Conservation (phyloP, 2,797 vertebrate genomes). For the Sebastes glaucus region DNA sequence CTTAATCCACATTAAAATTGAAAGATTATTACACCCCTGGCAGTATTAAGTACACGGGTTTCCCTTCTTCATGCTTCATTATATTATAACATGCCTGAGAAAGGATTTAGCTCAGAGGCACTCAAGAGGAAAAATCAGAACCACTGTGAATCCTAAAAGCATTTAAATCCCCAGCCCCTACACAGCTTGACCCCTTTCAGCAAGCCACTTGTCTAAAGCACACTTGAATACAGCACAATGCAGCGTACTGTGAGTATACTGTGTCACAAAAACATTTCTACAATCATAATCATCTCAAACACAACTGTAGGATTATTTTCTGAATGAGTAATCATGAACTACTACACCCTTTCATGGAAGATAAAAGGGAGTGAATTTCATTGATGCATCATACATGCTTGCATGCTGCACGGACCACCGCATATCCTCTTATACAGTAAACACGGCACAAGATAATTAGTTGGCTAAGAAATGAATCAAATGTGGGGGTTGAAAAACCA, state of each 20-base stretch:
- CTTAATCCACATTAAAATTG: conserved; percentile 7
- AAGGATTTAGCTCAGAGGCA: conserved; percentile 39
- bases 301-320: not conserved
- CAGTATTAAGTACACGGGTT: conserved; percentile 5
- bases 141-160: conserved; percentile 30
- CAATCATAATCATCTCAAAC: not conserved
- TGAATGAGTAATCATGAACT: not conserved
- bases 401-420: not conserved
- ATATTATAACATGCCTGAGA: conserved; percentile 29
- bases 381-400: conserved; percentile 22
- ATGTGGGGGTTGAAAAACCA: conserved; percentile 14
- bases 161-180: conserved; percentile 38
- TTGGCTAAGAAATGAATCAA: conserved; percentile 20
- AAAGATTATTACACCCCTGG: not conserved
- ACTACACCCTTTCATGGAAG: not conserved
- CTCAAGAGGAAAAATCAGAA: conserved; percentile 41
- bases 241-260: not conserved
- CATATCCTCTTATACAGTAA: not conserved
- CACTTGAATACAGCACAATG: conserved; percentile 10
- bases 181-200: conserved; percentile 51
- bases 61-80: conserved; percentile 33
- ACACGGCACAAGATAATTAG: conserved; percentile 29
- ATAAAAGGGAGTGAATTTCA: conserved; percentile 15
- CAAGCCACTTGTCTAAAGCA: conserved; percentile 33
- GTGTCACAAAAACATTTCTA: conserved; percentile 2